phyloP scores from a whole-genome alignment of 1,140 invertebrate genomes.

The Gonioctena quinquepunctata region DNA sequence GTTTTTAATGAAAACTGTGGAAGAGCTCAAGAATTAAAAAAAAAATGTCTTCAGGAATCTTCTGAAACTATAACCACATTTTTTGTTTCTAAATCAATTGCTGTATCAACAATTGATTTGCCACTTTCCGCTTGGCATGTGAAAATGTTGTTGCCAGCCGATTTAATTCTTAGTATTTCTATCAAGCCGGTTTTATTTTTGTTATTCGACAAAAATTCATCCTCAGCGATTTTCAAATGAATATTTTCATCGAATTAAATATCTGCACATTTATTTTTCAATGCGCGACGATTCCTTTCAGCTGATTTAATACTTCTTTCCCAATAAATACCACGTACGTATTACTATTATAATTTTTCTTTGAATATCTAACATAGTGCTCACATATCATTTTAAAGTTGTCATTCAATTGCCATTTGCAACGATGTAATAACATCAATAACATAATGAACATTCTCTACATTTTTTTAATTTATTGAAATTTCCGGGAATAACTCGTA shows the following conservation, averaged over 20 bases:
- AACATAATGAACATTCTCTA: constrained; percentile 30
- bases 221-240: neutral
- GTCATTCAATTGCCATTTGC: constrained; percentile 38
- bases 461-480: constrained; percentile 32
- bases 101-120: too few relatives aligned
- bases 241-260: neutral
- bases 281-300: constrained; percentile 1
- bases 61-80: too few relatives aligned
- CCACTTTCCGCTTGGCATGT: too few relatives aligned
- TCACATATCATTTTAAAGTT: constrained; percentile 36
- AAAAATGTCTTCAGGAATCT: too few relatives aligned
- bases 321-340: constrained; percentile 44
- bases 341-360: constrained; percentile 43
- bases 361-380: constrained; percentile 45
- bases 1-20: too few relatives aligned
- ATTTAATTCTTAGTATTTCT: constrained; percentile 2
- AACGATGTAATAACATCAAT: constrained; percentile 31
- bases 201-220: neutral
- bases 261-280: constrained; percentile 7
- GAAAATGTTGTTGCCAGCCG: neutral
- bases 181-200: neutral
- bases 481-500: constrained; percentile 44
- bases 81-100: too few relatives aligned
- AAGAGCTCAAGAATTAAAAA: too few relatives aligned
- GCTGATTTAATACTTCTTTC: constrained; percentile 34